Base-by-base conservation (phyloP, 2,797 vertebrate species). In the Enteromius trimaculatus region DNA sequence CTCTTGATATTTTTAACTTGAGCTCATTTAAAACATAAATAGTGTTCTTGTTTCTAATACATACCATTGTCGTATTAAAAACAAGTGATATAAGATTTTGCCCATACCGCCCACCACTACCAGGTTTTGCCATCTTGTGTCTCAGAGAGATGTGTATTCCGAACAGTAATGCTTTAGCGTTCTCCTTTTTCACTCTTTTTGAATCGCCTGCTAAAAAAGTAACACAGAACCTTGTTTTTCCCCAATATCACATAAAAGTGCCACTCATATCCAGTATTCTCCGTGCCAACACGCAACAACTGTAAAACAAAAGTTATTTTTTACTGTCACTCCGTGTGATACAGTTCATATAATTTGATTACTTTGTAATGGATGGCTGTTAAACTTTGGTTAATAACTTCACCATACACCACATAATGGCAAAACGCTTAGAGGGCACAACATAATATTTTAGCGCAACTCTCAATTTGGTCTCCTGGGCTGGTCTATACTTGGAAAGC, bases 391-490 rank as follows among this genome's bases (percentile, higher is more conserved):
- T 82, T 78, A 58, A 55, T 82, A 55, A 60, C 62, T 83, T 47
- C 77, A 49, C 66, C 74, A 37, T 44, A 60, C 34, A 39, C 21
- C 7, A 44, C 72, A 79, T 44, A 70, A 58, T 70, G 72, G 75
- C 53, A 86, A 58, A 31, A 65, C 34, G 3, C 74, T 69, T 70
- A 82, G 77, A 81, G 85, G 85, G 66, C 85, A 84, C 80, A 77
- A 23, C 66, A 77, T 70, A 74, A 69, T 68, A 29, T 55, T 70
- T 78, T 21, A 53, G 65, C 2, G 1, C 77, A 77, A 83, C 81
- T 70, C 47, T 82, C 16, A 82, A 75, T 76, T 53, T 66, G 14
- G 23, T 82, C 34, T 58, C 37, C 37, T 58, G 21, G 60, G 31
- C 64, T 77, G 47, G 14, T 51, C 53, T 82, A 71, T 49, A 65